Conservation (phyloP, 1,140 invertebrate genomes). For the Artemia franciscana region DNA sequence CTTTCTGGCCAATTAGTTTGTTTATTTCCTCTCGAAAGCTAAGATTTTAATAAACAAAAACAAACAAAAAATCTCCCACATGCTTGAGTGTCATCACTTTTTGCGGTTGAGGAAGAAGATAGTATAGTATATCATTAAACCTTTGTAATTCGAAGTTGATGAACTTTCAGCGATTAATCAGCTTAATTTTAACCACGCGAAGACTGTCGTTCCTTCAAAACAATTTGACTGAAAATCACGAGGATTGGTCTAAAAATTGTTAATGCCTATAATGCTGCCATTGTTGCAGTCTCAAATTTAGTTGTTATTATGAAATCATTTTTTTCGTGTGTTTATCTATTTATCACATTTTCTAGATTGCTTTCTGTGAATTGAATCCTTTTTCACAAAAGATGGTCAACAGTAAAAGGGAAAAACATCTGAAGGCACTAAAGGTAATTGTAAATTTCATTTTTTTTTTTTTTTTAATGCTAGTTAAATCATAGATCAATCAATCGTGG, state of each 20-base stretch:
- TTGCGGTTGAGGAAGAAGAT: too few relatives aligned
- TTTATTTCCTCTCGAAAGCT: too few relatives aligned
- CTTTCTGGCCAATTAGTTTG: too few relatives aligned
- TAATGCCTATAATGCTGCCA: not conserved
- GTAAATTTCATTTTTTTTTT: not conserved
- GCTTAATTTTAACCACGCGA: not conserved
- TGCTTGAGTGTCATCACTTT: too few relatives aligned
- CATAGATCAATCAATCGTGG: too few relatives aligned
- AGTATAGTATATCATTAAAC: too few relatives aligned
- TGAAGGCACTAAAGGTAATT: not conserved
- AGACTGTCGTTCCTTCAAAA: not conserved
- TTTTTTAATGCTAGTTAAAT: too few relatives aligned
- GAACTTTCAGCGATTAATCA: not conserved
- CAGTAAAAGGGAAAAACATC: not conserved
- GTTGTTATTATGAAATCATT: too few relatives aligned
- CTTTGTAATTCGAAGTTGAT: too few relatives aligned
- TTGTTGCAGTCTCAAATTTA: not conserved
- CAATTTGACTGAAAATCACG: not conserved
- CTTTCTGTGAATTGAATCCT: not conserved
- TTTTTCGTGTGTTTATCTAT: too few relatives aligned
- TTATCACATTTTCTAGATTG: not conserved
- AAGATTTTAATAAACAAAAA: too few relatives aligned
- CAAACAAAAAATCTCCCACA: too few relatives aligned
- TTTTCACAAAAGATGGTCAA: not conserved
- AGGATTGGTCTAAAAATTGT: not conserved